These are phyloP conservation scores for Ptychadena robeensis DNA, from an alignment of 2,797 vertebrate species.

Conservation along the genomic window DNA sequence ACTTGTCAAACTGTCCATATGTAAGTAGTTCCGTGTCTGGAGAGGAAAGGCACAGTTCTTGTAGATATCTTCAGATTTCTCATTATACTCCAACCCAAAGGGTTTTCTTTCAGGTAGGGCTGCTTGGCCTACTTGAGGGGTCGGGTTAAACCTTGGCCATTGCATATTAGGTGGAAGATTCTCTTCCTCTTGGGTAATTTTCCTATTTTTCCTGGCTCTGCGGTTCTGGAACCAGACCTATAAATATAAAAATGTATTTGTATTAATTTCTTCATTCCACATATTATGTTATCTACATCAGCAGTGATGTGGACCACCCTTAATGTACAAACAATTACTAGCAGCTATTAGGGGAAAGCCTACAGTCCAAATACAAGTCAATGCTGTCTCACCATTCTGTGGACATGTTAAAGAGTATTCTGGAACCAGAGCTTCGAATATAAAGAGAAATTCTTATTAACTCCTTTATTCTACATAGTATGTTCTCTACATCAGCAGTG, in stretches of 20 bases:
- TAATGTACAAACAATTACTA: not conserved
- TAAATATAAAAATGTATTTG: not conserved
- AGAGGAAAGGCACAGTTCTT: not conserved
- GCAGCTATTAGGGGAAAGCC: not conserved
- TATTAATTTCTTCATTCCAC: not conserved
- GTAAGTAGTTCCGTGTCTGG: not conserved
- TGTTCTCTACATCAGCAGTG: not conserved
- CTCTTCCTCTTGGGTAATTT: not conserved
- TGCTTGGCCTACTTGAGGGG: not conserved
- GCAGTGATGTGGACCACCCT: not conserved
- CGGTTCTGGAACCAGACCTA: slow-evolving; percentile 72
- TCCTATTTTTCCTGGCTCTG: slow-evolving; percentile 67
- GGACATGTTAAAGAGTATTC: too few species aligned
- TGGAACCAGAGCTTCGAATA: slow-evolving; percentile 69
- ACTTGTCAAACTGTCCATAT: not conserved
- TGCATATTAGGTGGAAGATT: not conserved
- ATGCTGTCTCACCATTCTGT: too few species aligned
- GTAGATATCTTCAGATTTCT: not conserved
- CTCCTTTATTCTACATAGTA: not conserved
- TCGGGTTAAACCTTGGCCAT: not conserved
- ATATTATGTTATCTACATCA: not conserved
- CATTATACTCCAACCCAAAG: not conserved
- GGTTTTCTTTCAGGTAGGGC: not conserved
- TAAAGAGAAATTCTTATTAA: not conserved
- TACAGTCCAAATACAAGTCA: too few species aligned